A percentile compares a stretch with the other conserved stretches of the same genome.
Evolutionary conservation across 1,140 invertebrate species (phyloP).

Genomic region (Onthophagus taurus): DNA sequence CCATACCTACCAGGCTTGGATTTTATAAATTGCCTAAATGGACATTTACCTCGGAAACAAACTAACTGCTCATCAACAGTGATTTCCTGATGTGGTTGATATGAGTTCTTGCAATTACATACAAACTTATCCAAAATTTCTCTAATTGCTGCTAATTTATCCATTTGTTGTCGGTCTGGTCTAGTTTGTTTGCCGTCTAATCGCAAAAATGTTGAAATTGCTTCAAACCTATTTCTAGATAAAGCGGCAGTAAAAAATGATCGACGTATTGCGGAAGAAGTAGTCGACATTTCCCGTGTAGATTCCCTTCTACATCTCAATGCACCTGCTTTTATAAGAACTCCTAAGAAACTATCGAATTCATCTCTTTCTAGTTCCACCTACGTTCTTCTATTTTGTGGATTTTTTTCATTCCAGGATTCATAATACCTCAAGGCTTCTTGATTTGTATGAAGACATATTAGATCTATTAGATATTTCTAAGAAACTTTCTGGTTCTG

Average conservation of each 20-base stretch:
- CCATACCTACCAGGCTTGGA: constrained; percentile 39
- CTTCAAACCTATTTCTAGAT: constrained; percentile 1
- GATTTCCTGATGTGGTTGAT: neutral
- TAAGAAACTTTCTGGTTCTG: too few species aligned
- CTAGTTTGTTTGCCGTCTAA: constrained; percentile 27
- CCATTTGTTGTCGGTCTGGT: constrained; percentile 16
- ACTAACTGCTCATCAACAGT: constrained; percentile 32
- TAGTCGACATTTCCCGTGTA: constrained; percentile 12
- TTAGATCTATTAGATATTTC: too few species aligned
- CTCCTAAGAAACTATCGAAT: constrained; percentile 17
- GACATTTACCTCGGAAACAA: constrained; percentile 33
- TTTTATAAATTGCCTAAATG: constrained; percentile 37
- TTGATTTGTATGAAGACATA: too few species aligned
- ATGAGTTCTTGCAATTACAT: constrained; percentile 20
- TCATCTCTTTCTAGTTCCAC: too few species aligned
- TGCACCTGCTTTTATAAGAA: constrained; percentile 17
- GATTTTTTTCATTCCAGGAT: too few species aligned
- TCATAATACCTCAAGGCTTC: too few species aligned
- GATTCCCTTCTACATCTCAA: constrained; percentile 16
- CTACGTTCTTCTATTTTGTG: too few species aligned
- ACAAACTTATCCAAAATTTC: constrained; percentile 30
- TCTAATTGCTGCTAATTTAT: constrained; percentile 33
- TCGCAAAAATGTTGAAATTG: neutral
- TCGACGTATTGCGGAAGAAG: neutral
- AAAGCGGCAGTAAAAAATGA: constrained; percentile 3